These are phyloP conservation scores for Resseliella maxima DNA, from an alignment of 2,888 invertebrate species.

Conservation along the genomic window DNA sequence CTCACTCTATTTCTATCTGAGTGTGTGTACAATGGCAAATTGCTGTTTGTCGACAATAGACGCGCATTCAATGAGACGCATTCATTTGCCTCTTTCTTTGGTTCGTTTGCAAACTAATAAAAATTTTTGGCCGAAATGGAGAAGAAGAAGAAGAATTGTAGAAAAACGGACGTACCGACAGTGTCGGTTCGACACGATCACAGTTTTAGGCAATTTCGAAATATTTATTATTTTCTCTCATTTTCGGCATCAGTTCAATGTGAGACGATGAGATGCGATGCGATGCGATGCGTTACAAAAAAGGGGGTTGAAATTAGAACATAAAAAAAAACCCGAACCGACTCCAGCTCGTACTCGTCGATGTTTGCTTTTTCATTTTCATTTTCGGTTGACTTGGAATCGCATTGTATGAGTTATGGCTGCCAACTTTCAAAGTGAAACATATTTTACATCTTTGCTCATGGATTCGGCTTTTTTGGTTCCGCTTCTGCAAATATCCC, in stretches of 20 bases:
- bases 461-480: not conserved
- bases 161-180: not conserved
- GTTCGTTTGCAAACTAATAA: conserved; percentile 29
- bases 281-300: not conserved
- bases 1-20: not conserved
- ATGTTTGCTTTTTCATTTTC: conserved; percentile 38
- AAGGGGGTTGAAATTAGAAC: not conserved
- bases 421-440: conserved; percentile 35
- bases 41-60: not conserved
- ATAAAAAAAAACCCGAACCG: not conserved
- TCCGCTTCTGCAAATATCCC: not conserved
- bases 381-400: conserved; percentile 41
- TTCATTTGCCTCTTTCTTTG: not conserved
- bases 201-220: conserved; percentile 51
- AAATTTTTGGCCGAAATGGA: conserved; percentile 30
- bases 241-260: not conserved
- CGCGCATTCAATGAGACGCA: not conserved
- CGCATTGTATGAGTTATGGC: conserved; percentile 39
- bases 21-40: not conserved
- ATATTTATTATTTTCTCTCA: conserved; percentile 22
- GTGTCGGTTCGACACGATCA: not conserved
- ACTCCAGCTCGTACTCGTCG: not conserved
- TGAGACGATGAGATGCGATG: not conserved
- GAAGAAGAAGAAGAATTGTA: too few species aligned
- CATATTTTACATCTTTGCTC: conserved; percentile 18